phyloP scores from a whole-genome alignment of 2,888 invertebrate genomes.

The Acheta domesticus region DNA sequence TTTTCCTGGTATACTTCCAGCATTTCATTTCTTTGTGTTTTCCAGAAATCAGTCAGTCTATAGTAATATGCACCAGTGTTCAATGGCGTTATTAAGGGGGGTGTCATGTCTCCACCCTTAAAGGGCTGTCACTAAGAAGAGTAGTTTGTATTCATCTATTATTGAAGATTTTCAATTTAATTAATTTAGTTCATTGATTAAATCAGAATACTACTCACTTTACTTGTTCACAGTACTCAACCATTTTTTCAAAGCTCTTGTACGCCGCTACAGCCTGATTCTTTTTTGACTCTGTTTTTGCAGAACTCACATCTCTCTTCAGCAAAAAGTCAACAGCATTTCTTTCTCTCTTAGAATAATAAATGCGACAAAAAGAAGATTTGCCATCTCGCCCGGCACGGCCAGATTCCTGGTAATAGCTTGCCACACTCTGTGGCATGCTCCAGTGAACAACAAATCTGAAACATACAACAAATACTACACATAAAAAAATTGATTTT shows the following conservation, averaged over 20 bases:
- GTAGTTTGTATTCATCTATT: no score
- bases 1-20: no score
- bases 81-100: no score
- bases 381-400: slow-evolving; percentile 94
- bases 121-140: no score
- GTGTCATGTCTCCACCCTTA: no score
- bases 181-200: no score
- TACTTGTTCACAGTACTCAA: slow-evolving; percentile 78
- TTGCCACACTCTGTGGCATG: slow-evolving; percentile 88
- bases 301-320: slow-evolving; percentile 63
- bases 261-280: slow-evolving; percentile 61
- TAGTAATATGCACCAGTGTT: no score
- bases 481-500: not conserved
- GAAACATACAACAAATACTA: slow-evolving; percentile 35
- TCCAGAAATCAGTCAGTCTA: no score
- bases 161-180: no score
- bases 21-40: no score
- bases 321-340: slow-evolving; percentile 77
- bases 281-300: slow-evolving; percentile 56
- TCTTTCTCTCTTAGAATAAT: slow-evolving; percentile 80
- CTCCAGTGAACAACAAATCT: slow-evolving; percentile 97
- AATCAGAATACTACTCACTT: slow-evolving; percentile 53
- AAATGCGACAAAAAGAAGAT: slow-evolving; percentile 84
- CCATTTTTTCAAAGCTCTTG: slow-evolving; percentile 77
- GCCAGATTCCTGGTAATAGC: slow-evolving; percentile 95